Base-by-base conservation (phyloP, 2,113 vertebrate species). In the Chauna torquata region DNA sequence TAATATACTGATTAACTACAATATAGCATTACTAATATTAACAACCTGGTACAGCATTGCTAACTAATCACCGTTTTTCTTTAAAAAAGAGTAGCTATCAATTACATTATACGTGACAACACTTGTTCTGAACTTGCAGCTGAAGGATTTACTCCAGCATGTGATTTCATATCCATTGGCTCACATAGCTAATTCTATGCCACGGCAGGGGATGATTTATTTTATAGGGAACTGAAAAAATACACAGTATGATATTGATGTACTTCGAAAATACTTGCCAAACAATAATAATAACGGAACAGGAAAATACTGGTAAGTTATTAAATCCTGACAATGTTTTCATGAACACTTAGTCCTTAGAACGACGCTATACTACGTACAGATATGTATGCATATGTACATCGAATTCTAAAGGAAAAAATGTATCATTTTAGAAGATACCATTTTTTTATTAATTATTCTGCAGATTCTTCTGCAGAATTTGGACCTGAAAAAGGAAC, bases 311-410 rank as follows among this genome's bases (percentile, higher is more conserved):
- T 20, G 8, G 5, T 8, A 32, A 36, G 42, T 38, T 91, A 59
- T 59, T 92, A 94, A 95, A 94, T 88, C 18, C 55, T 58, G 78
- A 81, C 50, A 68, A 18, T 13, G 18, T 72, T 93, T 91, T 94
- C 52, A 72, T 54, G 40, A 58, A 86, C 40, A 16, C 16, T 94
- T 84, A 82, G 57, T 91, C 42, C 40, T 80, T 68, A 52, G 34
- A 61, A 59, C 65, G 34, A 4, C n/a, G 8, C 91, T 92, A 64
- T 61, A 84, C 81, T 75, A 69, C 83, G 74, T 77, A 86, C 42
- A 30, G 40, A 86, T 82, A 86, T 69, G 59, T 70, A 69, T 80
- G 40, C 8, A 16, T 27, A 44, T 20, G 8, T 61, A 57, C 36
- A 38, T 64, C 58, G 47, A 55, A 64, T 64, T 72, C 38, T 11